These are phyloP conservation scores for Lithobius niger DNA, from an alignment of 1,140 invertebrate genomes.

Conservation along the genomic window DNA sequence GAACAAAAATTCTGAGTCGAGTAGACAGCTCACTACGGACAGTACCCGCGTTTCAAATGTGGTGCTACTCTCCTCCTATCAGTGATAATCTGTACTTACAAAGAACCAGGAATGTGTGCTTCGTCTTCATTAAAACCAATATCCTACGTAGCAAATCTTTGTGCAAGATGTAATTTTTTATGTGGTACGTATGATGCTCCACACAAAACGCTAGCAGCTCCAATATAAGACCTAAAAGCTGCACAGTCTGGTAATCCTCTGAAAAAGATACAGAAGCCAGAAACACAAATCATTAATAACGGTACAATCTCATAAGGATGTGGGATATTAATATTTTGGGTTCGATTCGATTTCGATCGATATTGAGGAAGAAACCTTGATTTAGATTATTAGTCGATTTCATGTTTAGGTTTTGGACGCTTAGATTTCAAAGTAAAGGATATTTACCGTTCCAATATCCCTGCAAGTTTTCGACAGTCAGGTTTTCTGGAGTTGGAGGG, in stretches of 20 bases:
- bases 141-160: conserved; percentile 91
- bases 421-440: too few species aligned
- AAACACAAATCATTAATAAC: neutral
- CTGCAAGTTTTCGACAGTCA: too few species aligned
- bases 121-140: conserved; percentile 91
- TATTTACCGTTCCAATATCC: too few species aligned
- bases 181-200: conserved; percentile 98
- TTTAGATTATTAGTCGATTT: too few species aligned
- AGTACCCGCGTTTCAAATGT: neutral
- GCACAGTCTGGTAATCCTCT: conserved; percentile 93
- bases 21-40: neutral
- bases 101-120: conserved; percentile 93
- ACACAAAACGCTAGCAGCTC: conserved; percentile 98
- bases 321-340: too few species aligned
- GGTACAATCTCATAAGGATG: neutral
- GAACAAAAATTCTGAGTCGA: too few species aligned
- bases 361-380: too few species aligned
- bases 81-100: too few species aligned
- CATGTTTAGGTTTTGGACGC: too few species aligned
- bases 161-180: conserved; percentile 94
- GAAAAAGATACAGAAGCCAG: conserved; percentile 16
- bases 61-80: neutral
- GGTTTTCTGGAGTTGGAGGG: too few species aligned
- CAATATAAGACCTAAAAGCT: conserved; percentile 82
- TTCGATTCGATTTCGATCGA: too few species aligned